phyloP scores from a whole-genome alignment of 2,888 invertebrate genomes.

The Elegia similella region DNA sequence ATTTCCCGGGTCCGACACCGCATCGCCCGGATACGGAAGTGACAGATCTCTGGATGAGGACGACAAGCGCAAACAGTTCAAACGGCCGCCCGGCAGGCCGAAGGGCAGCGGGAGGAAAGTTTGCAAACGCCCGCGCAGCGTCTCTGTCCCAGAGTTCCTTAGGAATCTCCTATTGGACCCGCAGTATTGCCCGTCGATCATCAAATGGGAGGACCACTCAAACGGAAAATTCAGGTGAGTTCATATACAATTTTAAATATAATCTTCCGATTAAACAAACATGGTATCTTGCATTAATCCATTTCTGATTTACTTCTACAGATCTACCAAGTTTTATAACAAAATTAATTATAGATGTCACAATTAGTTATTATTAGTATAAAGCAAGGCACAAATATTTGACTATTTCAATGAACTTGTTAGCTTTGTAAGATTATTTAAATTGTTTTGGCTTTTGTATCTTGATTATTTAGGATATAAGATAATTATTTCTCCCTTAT shows the following conservation, averaged over 20 bases:
- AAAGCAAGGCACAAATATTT: too few relatives aligned
- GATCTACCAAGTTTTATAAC: too few relatives aligned
- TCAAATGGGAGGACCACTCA: slow-evolving; percentile 93
- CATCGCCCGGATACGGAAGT: slow-evolving; percentile 68
- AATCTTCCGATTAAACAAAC: too few relatives aligned
- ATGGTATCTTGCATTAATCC: too few relatives aligned
- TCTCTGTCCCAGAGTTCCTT: slow-evolving; percentile 91
- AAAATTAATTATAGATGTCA: too few relatives aligned
- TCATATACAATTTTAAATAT: slow-evolving; percentile 1
- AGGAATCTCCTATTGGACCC: slow-evolving; percentile 89
- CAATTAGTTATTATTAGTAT: too few relatives aligned
- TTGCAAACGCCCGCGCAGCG: slow-evolving; percentile 70
- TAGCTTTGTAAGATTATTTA: too few relatives aligned
- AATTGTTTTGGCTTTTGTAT: too few relatives aligned
- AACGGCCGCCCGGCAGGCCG: slow-evolving; percentile 80
- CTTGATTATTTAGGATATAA: too few relatives aligned
- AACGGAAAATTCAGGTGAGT: slow-evolving; percentile 89
- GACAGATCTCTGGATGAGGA: slow-evolving; percentile 76
- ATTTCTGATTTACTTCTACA: too few relatives aligned
- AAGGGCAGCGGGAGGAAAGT: slow-evolving; percentile 73
- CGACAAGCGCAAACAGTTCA: slow-evolving; percentile 67
- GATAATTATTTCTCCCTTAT: too few relatives aligned
- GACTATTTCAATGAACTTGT: too few relatives aligned
- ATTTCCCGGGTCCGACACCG: slow-evolving; percentile 60
- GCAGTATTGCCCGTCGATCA: slow-evolving; percentile 89